Evolutionary conservation across 1,140 invertebrate species (phyloP), one percentile per base, ranked within the genome.

Genomic region (Stegodyphus dumicola): DNA sequence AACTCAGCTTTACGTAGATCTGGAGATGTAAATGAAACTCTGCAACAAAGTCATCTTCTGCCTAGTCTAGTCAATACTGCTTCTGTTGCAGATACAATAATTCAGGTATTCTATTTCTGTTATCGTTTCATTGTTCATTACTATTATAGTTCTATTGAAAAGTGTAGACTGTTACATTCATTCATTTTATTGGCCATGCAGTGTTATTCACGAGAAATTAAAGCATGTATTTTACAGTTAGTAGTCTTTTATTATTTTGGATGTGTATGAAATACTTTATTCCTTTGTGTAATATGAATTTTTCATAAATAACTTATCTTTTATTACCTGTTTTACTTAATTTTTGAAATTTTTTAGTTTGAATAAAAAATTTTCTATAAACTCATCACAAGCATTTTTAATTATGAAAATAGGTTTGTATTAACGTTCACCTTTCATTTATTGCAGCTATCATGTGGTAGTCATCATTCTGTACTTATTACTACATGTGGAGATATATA

Each of bases 401-500:
- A 64, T 10, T 64, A 33, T 33, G 33, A 3, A 33, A 33, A 33
- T 1, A 33, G 33, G 3, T 33, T 33, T 33, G 33, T 33, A 33
- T 33, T 33, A 33, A 33, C 33, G 3, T 33, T 33, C 33, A 33
- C 33, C 33, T 33, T 33, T 33, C 33, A 33, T 69, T 51, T 76
- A 48, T 69, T 77, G 6, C 11, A 85, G 84, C 52, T 86, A 7
- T 87, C 85, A 17, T 87, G 77, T 73, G 94, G 94, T 15, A 93
- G 92, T 88, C 93, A 94, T 87, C 94, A 95, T 89, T 93, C 92
- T 73, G 91, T 93, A 15, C 87, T 95, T n/a, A 88, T 95, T 53
- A 94, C 94, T 6, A 91, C 92, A 73, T 92, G 93, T 87, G 94
- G 94, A 15, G 92, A 91, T 53, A 90, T 95, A 5, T 95, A 93